phyloP scores from a whole-genome alignment of 2,113 vertebrate species.

The Seriola dumerili region DNA sequence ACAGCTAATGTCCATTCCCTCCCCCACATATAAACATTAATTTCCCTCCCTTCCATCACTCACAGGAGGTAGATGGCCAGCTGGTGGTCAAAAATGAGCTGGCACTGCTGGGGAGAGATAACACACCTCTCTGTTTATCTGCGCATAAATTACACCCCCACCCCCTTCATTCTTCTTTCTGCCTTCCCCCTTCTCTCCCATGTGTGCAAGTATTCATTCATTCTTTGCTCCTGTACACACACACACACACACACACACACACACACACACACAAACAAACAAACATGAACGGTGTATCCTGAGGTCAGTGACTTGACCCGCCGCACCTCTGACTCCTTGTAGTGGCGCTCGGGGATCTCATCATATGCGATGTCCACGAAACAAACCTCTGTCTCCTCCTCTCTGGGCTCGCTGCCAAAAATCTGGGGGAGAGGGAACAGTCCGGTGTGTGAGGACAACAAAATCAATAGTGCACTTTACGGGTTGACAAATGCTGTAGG shows the following conservation, averaged over 20 bases:
- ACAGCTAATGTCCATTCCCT: conserved; percentile 44
- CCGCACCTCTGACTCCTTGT: conserved; percentile 96
- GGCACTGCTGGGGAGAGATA: conserved; percentile 34
- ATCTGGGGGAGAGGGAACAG: conserved; percentile 85
- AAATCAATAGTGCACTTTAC: conserved; percentile 42
- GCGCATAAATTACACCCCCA: not conserved
- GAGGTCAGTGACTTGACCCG: not conserved
- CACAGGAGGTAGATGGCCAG: conserved; percentile 49
- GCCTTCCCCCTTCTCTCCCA: not conserved
- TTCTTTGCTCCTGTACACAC: not conserved
- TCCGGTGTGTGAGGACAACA: not conserved
- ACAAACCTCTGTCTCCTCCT: conserved; percentile 94
- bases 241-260: not conserved
- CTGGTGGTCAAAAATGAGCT: conserved; percentile 57
- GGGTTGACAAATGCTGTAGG: conserved; percentile 17
- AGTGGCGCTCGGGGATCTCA: conserved; percentile 97
- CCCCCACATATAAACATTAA: conserved; percentile 39
- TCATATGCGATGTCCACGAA: conserved; percentile 96
- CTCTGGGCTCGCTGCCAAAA: conserved; percentile 92
- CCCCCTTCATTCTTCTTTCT: too few relatives aligned
- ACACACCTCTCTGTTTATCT: conserved; percentile 26
- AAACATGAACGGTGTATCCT: not conserved
- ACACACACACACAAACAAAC: not conserved
- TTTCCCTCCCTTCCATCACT: conserved; percentile 41
- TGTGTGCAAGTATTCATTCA: not conserved